Percentiles rank a stretch among this genome's conserved stretches.
phyloP scores from a whole-genome alignment of 2,888 invertebrate species.

The Drosophila ochracea region DNA sequence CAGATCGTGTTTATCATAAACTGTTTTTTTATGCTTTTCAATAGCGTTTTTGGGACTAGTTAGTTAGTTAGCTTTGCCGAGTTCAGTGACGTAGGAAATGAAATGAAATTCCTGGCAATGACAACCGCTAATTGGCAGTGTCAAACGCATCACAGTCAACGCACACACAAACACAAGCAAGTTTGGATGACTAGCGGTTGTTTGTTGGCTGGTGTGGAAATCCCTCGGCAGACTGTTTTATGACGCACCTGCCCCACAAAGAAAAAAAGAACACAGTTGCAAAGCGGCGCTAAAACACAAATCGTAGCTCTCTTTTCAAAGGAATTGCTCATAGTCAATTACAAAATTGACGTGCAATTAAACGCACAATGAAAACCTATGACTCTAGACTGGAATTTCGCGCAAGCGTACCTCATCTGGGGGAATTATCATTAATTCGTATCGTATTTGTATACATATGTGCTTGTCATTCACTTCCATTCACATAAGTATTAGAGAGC shows the following conservation, averaged over 20 bases:
- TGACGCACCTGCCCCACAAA: constrained; percentile 40
- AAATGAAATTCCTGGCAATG: constrained; percentile 68
- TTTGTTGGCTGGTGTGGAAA: constrained; percentile 42
- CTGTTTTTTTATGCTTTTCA: constrained; percentile 10
- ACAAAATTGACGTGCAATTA: background rate
- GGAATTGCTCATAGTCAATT: background rate
- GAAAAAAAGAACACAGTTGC: background rate
- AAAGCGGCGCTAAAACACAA: background rate
- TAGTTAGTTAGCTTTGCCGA: constrained; percentile 32
- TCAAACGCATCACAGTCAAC: background rate
- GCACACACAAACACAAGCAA: background rate
- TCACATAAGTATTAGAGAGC: background rate
- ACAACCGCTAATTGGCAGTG: constrained; percentile 58
- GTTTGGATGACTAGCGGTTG: constrained; percentile 28
- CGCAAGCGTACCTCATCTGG: background rate
- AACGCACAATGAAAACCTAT: constrained; percentile 16
- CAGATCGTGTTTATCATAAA: constrained; percentile 43
- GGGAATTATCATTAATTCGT: constrained; percentile 26
- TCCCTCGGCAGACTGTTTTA: constrained; percentile 34
- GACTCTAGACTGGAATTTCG: constrained; percentile 7
- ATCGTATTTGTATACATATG: constrained; percentile 12
- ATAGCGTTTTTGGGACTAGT: constrained; percentile 41
- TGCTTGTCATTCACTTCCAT: constrained; percentile 29
- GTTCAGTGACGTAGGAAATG: constrained; percentile 77
- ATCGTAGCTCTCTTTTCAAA: constrained; percentile 3